Evolutionary conservation across 2,113 vertebrate species (phyloP).

Genomic region (Suricata suricatta): DNA sequence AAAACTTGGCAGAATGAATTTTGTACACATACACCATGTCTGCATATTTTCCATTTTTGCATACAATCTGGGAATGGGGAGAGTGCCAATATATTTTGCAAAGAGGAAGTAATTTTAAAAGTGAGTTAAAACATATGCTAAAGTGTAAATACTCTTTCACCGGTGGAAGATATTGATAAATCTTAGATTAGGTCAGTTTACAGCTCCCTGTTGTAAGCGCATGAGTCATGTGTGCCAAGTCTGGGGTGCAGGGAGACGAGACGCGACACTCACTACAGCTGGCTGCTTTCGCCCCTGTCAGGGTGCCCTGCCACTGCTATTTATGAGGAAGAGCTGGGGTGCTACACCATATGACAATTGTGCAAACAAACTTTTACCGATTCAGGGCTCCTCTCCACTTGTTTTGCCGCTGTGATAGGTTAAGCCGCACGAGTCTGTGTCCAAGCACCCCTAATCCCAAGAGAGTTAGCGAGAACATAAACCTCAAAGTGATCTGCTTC

Average conservation of each 20-base stretch:
- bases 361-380: constrained; percentile 59
- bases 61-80: constrained; percentile 8
- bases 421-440: constrained; percentile 62
- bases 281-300: background rate
- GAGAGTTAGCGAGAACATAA: background rate
- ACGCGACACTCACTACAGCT: rapidly evolving
- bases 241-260: background rate
- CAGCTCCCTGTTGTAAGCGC: background rate
- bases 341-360: background rate
- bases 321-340: background rate
- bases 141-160: background rate
- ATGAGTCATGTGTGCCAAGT: background rate
- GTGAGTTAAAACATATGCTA: constrained; percentile 63
- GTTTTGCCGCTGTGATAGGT: background rate
- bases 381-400: background rate
- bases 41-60: constrained; percentile 2
- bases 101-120: constrained; percentile 46
- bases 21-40: background rate
- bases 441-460: background rate
- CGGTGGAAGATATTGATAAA: constrained; percentile 47
- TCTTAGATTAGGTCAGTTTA: constrained; percentile 34
- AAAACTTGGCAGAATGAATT: background rate
- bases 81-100: constrained; percentile 20
- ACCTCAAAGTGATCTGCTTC: background rate
- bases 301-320: background rate